Evolutionary conservation across 1,140 invertebrate genomes (phyloP).

Genomic region (Drosophila bocki): DNA sequence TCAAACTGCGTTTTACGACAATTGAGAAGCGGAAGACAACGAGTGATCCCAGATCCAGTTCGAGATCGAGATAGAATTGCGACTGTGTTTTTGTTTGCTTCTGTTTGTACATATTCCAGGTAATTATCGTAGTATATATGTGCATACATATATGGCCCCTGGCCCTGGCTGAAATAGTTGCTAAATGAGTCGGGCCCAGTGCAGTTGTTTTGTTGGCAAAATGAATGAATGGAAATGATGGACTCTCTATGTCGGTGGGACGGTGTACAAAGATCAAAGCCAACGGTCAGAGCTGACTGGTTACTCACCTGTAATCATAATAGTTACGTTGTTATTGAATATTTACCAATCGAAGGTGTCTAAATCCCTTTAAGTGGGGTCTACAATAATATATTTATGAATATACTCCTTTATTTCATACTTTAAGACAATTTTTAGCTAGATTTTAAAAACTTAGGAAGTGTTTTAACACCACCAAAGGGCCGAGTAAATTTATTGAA

Average conservation of each 20-base stretch:
- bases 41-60: slow-evolving; percentile 24
- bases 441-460: background rate
- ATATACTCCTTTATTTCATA: background rate
- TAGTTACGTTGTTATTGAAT: background rate
- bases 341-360: background rate
- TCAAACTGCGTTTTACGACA: slow-evolving; percentile 39
- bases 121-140: slow-evolving; percentile 31
- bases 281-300: slow-evolving; percentile 1
- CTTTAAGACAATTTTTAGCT: background rate
- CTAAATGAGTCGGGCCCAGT: slow-evolving; percentile 53
- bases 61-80: slow-evolving; percentile 50
- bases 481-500: background rate
- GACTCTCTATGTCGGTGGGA: slow-evolving; percentile 4
- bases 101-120: slow-evolving; percentile 26
- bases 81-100: slow-evolving; percentile 24
- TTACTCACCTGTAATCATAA: slow-evolving; percentile 17
- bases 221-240: slow-evolving; percentile 64
- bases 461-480: background rate
- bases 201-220: slow-evolving; percentile 37
- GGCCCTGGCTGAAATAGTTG: slow-evolving; percentile 60
- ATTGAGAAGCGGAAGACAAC: slow-evolving; percentile 48
- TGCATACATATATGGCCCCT: slow-evolving; percentile 11
- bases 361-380: background rate
- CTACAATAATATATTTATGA: too few species aligned
- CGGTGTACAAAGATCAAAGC: slow-evolving; percentile 15